Evolutionary conservation across 2,113 vertebrate genomes (phyloP).

Genomic region (Sarotherodon lohbergeri): DNA sequence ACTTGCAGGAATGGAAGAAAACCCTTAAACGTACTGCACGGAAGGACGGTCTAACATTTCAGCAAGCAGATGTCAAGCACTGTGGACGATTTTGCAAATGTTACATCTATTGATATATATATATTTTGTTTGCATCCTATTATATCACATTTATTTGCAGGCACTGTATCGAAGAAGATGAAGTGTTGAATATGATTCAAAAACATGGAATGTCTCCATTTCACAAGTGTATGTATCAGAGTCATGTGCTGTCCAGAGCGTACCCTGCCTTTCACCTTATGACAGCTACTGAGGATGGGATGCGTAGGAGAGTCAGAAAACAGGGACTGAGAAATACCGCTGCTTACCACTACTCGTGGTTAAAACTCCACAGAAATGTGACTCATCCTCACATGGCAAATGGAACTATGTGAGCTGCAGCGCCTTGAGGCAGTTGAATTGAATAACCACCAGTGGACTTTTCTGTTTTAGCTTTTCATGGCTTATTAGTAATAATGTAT

Average conservation of each 20-base stretch:
- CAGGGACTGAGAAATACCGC: not conserved
- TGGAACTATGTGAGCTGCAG: not conserved
- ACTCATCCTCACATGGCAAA: not conserved
- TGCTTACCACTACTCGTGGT: not conserved
- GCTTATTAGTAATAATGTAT: not conserved
- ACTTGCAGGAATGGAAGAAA: not conserved
- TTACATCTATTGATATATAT: not conserved
- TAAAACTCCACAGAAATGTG: not conserved
- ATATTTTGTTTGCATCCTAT: rapidly evolving
- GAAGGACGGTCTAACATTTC: not conserved
- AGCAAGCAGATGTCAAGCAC: not conserved
- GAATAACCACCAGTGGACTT: not conserved
- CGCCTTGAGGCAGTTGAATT: not conserved
- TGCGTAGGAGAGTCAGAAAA: not conserved
- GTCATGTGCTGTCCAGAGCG: not conserved
- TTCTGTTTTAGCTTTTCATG: not conserved
- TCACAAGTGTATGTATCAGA: not conserved
- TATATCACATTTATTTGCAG: not conserved
- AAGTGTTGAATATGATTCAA: not conserved
- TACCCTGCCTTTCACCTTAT: not conserved
- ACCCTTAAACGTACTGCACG: not conserved
- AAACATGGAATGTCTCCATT: not conserved
- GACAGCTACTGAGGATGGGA: not conserved
- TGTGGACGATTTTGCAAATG: not conserved
- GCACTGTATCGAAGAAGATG: not conserved